Conservation (phyloP, 2,888 invertebrate genomes). For the Zhengitettix transpicula region DNA sequence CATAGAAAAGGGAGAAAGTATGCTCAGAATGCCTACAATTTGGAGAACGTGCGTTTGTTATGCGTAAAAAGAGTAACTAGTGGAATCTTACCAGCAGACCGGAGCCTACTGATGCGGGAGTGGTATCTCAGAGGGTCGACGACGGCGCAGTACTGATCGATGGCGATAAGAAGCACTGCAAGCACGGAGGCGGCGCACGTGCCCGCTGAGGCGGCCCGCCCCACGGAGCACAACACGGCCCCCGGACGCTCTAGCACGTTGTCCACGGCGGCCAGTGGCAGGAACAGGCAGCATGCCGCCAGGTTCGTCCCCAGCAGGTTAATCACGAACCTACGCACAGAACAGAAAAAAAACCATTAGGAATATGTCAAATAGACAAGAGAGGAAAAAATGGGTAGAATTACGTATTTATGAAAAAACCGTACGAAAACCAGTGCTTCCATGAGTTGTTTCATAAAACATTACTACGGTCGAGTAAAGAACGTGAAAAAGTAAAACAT, state of each 20-base stretch:
- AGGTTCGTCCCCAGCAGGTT: constrained; percentile 33
- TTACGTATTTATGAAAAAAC: too few relatives aligned
- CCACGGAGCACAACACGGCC: neutral
- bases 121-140: neutral
- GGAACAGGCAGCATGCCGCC: constrained; percentile 24
- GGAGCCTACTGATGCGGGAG: neutral
- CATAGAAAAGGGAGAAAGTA: too few relatives aligned
- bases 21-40: too few relatives aligned
- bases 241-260: constrained; percentile 7
- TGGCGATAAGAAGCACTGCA: neutral
- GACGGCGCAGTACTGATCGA: neutral
- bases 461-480: neutral
- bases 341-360: too few relatives aligned
- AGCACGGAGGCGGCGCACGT: neutral
- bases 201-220: constrained; percentile 1
- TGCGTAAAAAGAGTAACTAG: too few relatives aligned
- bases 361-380: too few relatives aligned
- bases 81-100: neutral
- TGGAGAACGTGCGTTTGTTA: too few relatives aligned
- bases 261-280: constrained; percentile 24
- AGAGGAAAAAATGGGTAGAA: too few relatives aligned
- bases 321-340: constrained; percentile 44
- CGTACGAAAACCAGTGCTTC: neutral
- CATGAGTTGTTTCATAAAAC: neutral
- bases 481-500: neutral